Evolutionary conservation across 2,113 vertebrate genomes (phyloP), one percentile per base, ranked within the genome.

Genomic region (Rhodinocichla rosea): DNA sequence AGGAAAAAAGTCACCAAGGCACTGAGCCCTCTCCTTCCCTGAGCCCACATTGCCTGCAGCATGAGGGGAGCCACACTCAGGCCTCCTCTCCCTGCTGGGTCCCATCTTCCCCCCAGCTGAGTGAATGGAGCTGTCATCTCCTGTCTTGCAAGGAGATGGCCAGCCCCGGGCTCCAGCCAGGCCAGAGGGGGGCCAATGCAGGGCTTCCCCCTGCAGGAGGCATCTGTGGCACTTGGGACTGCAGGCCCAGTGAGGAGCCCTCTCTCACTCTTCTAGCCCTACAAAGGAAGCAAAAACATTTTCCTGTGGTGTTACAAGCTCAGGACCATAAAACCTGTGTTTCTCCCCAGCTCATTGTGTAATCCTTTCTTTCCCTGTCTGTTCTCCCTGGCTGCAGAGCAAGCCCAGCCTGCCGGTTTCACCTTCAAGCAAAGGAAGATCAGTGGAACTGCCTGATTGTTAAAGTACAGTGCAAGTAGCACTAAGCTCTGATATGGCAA

Each of bases 1-100:
- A 55, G 57, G 3, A 20, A 80, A 57, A 27, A 82, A 53, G 55
- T 71, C 3, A 0, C 24, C n/a, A 26, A 59, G 33, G 44, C 27
- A 69, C 22, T 0, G 1, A 90, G 11, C 5, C 26, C 70, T 50
- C n/a, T 78, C 45, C 20, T 55, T 73, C 17, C 83, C 53, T 45
- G 35, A 40, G 50, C 47, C 68, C 15, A 23, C 0, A 0, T 8
- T 78, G 35, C 40, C 63, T 56, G 68, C 22, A 28, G 71, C 2
- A 0, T 33, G 27, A 12, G 3, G 15, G 11, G 22, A 5, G 9
- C 4, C 24, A 26, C 1, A 1, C 9, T 74, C 22, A 32, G 27
- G 8, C 42, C 39, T 76, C 26, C 24, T 49, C 15, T 50, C n/a
- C 39, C 50, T 77, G 8, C 7, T 16, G 45, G n/a, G 32, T 67